These are phyloP conservation scores for Cossypha caffra DNA, from an alignment of 2,797 vertebrate genomes.

Conservation along the genomic window DNA sequence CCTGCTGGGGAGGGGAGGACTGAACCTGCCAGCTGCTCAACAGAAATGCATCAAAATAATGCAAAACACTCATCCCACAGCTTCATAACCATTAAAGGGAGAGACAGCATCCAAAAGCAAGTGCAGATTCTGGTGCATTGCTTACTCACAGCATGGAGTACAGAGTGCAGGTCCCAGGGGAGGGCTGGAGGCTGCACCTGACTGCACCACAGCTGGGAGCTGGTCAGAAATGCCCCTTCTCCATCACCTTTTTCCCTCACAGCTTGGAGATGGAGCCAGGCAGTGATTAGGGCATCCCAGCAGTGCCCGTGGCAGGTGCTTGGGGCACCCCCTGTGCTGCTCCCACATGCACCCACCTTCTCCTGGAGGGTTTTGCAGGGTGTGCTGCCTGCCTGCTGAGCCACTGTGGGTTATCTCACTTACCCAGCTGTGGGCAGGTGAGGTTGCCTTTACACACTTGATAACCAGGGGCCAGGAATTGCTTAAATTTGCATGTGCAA, in stretches of 20 bases:
- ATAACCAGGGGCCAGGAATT: neutral
- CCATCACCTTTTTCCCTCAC: neutral
- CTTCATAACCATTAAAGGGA: neutral
- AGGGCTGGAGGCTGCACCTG: neutral
- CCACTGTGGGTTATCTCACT: neutral
- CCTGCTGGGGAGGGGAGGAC: neutral
- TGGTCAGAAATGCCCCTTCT: neutral
- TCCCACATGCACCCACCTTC: neutral
- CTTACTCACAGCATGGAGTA: neutral
- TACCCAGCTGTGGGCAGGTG: rapidly evolving
- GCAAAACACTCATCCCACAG: neutral
- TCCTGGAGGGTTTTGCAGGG: rapidly evolving
- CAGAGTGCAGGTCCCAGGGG: neutral
- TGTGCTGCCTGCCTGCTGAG: neutral
- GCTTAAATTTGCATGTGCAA: neutral
- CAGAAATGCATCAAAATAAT: neutral
- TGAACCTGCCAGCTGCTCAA: neutral
- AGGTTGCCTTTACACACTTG: neutral
- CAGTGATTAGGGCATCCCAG: neutral
- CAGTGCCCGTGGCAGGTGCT: neutral
- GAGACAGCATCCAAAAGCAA: neutral
- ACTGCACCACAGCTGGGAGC: too few relatives aligned
- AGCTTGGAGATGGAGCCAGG: neutral
- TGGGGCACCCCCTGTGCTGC: neutral
- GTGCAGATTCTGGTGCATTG: neutral